Conservation (phyloP, 2,113 vertebrate species). For the Thymallus thymallus region DNA sequence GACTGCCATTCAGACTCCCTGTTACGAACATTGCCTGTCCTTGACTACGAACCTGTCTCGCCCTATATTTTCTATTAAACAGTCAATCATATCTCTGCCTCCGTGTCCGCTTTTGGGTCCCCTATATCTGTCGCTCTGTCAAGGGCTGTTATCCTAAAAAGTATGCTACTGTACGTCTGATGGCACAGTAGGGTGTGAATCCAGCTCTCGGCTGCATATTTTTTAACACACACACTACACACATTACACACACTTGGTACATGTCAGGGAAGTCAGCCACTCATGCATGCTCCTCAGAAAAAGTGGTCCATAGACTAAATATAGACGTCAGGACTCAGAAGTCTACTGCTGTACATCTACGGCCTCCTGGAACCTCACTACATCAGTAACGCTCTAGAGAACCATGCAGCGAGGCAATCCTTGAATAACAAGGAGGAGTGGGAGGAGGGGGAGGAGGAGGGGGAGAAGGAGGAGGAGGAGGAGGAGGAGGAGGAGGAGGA, state of each 20-base stretch:
- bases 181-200: background rate
- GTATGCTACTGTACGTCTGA: no score
- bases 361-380: background rate
- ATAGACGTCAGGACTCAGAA: constrained; percentile 6
- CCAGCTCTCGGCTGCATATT: constrained; percentile 13
- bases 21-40: no score
- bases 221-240: constrained; percentile 13
- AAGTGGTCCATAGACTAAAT: constrained; percentile 11
- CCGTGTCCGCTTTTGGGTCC: no score
- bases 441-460: background rate
- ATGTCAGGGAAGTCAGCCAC: background rate
- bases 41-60: no score
- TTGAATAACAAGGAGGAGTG: background rate
- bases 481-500: background rate
- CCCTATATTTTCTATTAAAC: no score
- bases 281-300: constrained; percentile 21
- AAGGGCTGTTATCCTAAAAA: no score
- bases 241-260: background rate
- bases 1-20: no score
- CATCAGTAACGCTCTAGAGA: background rate
- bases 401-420: background rate
- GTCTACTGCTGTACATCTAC: constrained; percentile 4
- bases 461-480: background rate
- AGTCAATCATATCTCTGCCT: no score
- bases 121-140: no score